A percentile compares a stretch with the other conserved stretches of the same genome.
These are phyloP conservation scores for Hermodice carunculata DNA, from an alignment of 2,888 invertebrate genomes.

Conservation along the genomic window DNA sequence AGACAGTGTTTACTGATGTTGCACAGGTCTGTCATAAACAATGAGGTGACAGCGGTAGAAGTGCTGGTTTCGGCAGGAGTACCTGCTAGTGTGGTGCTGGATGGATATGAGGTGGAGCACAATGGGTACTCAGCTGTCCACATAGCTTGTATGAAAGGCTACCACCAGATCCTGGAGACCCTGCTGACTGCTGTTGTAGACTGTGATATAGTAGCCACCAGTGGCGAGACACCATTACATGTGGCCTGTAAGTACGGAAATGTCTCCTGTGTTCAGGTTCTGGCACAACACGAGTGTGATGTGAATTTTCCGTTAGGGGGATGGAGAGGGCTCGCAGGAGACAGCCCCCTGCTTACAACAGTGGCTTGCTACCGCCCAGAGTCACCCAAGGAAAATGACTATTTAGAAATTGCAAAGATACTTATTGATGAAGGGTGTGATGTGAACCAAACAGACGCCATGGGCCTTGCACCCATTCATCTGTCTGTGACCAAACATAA, in stretches of 20 bases:
- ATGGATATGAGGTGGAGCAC: too few relatives aligned
- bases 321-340: background rate
- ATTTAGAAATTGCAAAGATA: slow-evolving; percentile 3
- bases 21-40: background rate
- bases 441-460: slow-evolving; percentile 18
- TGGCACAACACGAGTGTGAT: slow-evolving; percentile 14
- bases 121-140: slow-evolving; percentile 17
- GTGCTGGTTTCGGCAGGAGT: too few relatives aligned
- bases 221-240: slow-evolving; percentile 24
- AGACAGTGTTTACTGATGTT: too few relatives aligned
- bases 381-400: background rate
- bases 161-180: slow-evolving; percentile 1
- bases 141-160: slow-evolving; percentile 13
- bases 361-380: slow-evolving; percentile 8
- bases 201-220: background rate
- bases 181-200: slow-evolving; percentile 14
- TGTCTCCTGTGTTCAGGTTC: slow-evolving; percentile 2
- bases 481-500: slow-evolving; percentile 20
- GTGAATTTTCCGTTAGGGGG: slow-evolving; percentile 10
- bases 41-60: background rate
- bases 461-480: slow-evolving; percentile 21
- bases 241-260: slow-evolving; percentile 21
- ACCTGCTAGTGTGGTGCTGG: too few relatives aligned
- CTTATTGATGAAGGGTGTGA: slow-evolving; percentile 15
- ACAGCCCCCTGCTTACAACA: slow-evolving; percentile 11